Evolutionary conservation across 2,888 invertebrate genomes (phyloP).

Genomic region (Tanypteryx hageni): DNA sequence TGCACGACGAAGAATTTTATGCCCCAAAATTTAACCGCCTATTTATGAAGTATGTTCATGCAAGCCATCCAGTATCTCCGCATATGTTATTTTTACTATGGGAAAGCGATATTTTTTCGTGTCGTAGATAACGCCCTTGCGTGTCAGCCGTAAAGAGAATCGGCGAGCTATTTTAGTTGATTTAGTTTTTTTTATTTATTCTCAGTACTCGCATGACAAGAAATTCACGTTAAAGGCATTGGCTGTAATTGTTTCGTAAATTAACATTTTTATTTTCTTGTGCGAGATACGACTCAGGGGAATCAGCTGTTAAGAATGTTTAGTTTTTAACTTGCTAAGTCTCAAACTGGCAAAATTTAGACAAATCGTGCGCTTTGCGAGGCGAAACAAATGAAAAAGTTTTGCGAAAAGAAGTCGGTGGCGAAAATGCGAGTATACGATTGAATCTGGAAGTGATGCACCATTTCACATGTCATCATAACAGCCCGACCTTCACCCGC

Average conservation of each 20-base stretch:
- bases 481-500: conserved; percentile 60
- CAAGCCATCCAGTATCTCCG: background rate
- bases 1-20: background rate
- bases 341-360: background rate
- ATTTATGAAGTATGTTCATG: background rate
- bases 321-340: background rate
- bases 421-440: background rate
- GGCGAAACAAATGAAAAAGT: background rate
- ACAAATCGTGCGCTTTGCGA: background rate
- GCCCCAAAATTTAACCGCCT: background rate
- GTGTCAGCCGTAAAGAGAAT: background rate
- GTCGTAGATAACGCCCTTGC: conserved; percentile 30
- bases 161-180: background rate
- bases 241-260: background rate
- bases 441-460: conserved; percentile 28
- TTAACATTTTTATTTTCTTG: background rate
- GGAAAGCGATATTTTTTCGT: conserved; percentile 28
- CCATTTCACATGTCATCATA: conserved; percentile 53
- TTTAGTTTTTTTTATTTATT: background rate
- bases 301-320: conserved; percentile 1
- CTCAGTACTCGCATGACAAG: background rate
- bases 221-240: background rate
- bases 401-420: background rate
- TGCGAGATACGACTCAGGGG: background rate
- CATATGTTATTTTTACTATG: conserved; percentile 3